Evolutionary conservation across 2,797 vertebrate species (phyloP).

Genomic region (Mus minutoides): DNA sequence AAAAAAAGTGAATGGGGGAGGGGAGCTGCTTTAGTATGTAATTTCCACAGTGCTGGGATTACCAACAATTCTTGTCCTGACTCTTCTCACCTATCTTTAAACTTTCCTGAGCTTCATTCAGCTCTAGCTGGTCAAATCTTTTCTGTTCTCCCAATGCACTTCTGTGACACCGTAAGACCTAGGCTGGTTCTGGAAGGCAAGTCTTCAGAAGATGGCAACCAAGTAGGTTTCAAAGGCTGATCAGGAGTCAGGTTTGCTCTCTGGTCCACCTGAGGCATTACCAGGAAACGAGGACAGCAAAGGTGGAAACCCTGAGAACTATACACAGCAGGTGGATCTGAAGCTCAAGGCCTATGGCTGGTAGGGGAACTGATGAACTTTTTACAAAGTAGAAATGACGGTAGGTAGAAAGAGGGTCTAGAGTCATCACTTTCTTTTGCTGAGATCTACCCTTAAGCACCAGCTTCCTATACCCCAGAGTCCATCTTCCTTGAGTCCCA

Average conservation of each 20-base stretch:
- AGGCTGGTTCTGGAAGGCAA: background rate
- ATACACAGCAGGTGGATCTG: slow-evolving; percentile 29
- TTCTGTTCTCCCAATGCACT: background rate
- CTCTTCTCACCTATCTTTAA: background rate
- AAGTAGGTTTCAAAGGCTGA: background rate
- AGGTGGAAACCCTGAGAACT: slow-evolving; percentile 83
- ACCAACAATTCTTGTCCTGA: background rate
- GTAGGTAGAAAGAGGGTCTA: background rate
- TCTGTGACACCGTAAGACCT: background rate
- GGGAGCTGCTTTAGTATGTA: background rate
- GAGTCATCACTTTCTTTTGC: background rate
- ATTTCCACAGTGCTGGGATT: background rate
- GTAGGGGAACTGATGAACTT: slow-evolving; percentile 83
- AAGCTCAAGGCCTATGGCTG: slow-evolving; percentile 58
- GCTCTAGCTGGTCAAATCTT: background rate
- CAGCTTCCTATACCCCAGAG: background rate
- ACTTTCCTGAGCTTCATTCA: background rate
- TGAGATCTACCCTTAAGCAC: background rate
- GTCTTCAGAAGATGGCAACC: background rate
- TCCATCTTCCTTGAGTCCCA: too few relatives aligned
- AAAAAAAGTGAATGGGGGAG: background rate
- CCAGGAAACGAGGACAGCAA: slow-evolving; percentile 85
- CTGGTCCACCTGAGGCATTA: slow-evolving; percentile 55
- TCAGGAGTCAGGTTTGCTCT: background rate
- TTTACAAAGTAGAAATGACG: slow-evolving; percentile 84